Evolutionary conservation across 1,140 invertebrate genomes (phyloP), one percentile per base, ranked within the genome.

Genomic region (Magallana gigas): DNA sequence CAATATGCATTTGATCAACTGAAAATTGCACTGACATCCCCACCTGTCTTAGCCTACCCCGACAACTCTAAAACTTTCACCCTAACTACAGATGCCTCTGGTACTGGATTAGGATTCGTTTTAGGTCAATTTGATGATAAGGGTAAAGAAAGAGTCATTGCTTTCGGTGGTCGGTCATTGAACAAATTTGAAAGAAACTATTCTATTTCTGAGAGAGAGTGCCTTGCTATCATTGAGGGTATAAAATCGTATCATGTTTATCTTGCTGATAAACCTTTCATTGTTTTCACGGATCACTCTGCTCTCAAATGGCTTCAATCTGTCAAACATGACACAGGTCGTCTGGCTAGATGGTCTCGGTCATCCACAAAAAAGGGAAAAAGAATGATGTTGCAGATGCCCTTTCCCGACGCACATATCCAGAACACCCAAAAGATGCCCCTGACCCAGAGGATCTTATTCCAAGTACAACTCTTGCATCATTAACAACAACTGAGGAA

Each of bases 31-130:
- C 36, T 89, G 0, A 83, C 68, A n/a, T 85, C 87, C 14, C 48
- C 85, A 18, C 90, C 86, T 23, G 23, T 23, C 23, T 23, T 23
- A 23, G 23, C 23, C 23, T 23, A 23, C 23, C 23, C 23, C 23
- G 23, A 23, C 0, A 23, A 58, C 18, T 90, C 3, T n/a, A 88
- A 85, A 60, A 12, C 29, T 0, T 90, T 89, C 59, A 86, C 85
- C 29, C 82, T 90, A 11, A 88, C 87, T 36, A 88, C 88, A n/a
- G 90, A 90, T 88, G 88, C 88, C 3, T 88, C 83, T 9, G 85
- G 83, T 4, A 57, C 58, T 14, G 85, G 86, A 1, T 68, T 89
- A 48, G 85, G 90, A 5, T 88, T 64, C 60, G 29, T 88, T 29
- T 59, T 90, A 1, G 57, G 62, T n/a, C 90, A 90, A 68, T 9